These are phyloP conservation scores for Calliopsis andreniformis DNA, from an alignment of 1,140 invertebrate genomes.

Conservation along the genomic window DNA sequence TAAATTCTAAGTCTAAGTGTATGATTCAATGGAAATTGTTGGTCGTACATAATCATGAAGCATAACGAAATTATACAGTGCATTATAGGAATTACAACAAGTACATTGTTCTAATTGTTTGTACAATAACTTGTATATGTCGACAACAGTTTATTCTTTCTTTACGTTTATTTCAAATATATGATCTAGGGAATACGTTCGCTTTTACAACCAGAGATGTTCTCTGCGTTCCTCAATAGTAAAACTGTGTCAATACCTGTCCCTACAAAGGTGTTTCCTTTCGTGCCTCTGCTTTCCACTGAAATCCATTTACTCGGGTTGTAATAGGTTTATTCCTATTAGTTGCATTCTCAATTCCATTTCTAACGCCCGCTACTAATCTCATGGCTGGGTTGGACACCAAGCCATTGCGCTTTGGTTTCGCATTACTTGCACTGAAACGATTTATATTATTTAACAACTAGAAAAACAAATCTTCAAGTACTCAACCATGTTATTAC, in stretches of 20 bases:
- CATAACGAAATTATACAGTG: slow-evolving; percentile 31
- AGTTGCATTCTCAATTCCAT: slow-evolving; percentile 84
- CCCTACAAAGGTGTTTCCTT: slow-evolving; percentile 81
- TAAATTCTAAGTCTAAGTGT: slow-evolving; percentile 43
- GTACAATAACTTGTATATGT: slow-evolving; percentile 15
- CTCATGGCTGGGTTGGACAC: slow-evolving; percentile 95
- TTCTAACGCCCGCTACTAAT: slow-evolving; percentile 86
- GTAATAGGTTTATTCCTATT: slow-evolving; percentile 80
- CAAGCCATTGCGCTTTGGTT: slow-evolving; percentile 92
- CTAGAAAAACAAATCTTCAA: neutral
- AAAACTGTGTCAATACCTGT: slow-evolving; percentile 67
- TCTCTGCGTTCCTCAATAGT: slow-evolving; percentile 20
- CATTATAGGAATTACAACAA: slow-evolving; percentile 25
- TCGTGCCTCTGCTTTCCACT: slow-evolving; percentile 80
- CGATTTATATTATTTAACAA: neutral
- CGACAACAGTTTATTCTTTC: slow-evolving; percentile 3
- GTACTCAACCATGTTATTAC: too few relatives aligned
- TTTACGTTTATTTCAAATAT: slow-evolving; percentile 17
- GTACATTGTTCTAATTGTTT: slow-evolving; percentile 18
- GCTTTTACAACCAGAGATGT: slow-evolving; percentile 13
- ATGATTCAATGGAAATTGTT: slow-evolving; percentile 22
- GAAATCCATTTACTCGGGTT: slow-evolving; percentile 80
- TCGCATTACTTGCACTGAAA: slow-evolving; percentile 80
- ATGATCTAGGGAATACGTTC: neutral
- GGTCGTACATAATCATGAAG: slow-evolving; percentile 31